Percentiles rank a stretch among this genome's conserved stretches.
Evolutionary conservation across 2,797 vertebrate species (phyloP).

Genomic region (Schizothorax lantsangensis): DNA sequence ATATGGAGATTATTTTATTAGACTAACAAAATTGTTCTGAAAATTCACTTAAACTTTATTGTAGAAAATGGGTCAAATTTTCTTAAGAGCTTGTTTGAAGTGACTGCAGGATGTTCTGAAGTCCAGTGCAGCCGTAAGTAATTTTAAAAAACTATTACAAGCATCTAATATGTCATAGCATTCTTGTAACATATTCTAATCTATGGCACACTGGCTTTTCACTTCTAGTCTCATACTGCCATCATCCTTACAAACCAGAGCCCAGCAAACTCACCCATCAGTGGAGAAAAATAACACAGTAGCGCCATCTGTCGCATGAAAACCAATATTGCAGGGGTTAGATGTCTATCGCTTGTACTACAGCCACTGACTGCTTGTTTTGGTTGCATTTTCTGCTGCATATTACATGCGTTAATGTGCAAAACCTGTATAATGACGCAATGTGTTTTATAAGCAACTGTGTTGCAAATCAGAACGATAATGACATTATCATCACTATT

Average conservation of each 20-base stretch:
- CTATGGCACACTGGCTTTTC: background rate
- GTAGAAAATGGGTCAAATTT: background rate
- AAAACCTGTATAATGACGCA: background rate
- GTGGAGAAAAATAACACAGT: conserved; percentile 40
- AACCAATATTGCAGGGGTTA: conserved; percentile 27
- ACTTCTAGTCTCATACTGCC: conserved; percentile 33
- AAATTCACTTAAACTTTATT: conserved; percentile 17
- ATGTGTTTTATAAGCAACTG: background rate
- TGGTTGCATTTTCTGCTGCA: background rate
- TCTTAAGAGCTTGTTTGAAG: conserved; percentile 7
- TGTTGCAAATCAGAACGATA: background rate
- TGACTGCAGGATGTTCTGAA: background rate
- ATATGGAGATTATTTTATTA: conserved; percentile 1
- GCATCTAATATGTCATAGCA: background rate
- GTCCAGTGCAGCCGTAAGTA: background rate
- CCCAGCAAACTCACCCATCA: background rate
- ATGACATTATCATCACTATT: background rate
- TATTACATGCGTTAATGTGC: background rate
- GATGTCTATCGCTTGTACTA: background rate
- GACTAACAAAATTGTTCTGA: conserved; percentile 1
- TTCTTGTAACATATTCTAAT: background rate
- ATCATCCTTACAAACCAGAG: conserved; percentile 9
- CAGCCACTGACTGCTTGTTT: background rate
- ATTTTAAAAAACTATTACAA: background rate
- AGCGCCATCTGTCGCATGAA: conserved; percentile 59